A percentile compares a stretch with the other conserved stretches of the same genome.
Evolutionary conservation across 2,888 invertebrate species (phyloP).

Genomic region (Drosophila pseudotakahashii): DNA sequence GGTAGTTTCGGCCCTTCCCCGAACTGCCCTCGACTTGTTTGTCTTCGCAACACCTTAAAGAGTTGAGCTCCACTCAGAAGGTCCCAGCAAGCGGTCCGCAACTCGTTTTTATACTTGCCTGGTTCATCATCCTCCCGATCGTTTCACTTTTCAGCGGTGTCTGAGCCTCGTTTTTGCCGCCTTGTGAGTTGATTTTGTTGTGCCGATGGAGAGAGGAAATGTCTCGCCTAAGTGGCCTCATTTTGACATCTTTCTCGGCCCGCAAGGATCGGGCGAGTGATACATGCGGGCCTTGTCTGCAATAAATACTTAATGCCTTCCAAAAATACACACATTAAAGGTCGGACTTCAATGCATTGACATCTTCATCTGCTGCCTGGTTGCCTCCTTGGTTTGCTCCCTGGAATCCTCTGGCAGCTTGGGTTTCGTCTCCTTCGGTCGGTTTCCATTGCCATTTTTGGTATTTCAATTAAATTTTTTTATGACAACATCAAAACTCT

Average conservation of each 20-base stretch:
- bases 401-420: conserved; percentile 10
- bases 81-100: conserved; percentile 69
- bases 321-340: conserved; percentile 74
- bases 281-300: conserved; percentile 72
- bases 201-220: conserved; percentile 39
- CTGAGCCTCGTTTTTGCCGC: conserved; percentile 39
- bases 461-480: conserved; percentile 84
- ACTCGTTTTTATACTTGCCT: conserved; percentile 38
- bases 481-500: conserved; percentile 82
- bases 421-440: conserved; percentile 19
- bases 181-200: conserved; percentile 66
- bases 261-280: conserved; percentile 58
- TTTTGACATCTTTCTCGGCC: conserved; percentile 75
- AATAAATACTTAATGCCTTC: conserved; percentile 79
- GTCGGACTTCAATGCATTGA: conserved; percentile 47
- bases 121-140: conserved; percentile 41
- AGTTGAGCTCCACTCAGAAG: conserved; percentile 52
- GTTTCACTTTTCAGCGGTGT: conserved; percentile 37
- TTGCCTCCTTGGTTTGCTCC: neutral
- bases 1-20: neutral
- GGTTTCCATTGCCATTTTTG: conserved; percentile 80
- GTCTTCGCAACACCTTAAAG: conserved; percentile 75
- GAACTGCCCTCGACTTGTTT: conserved; percentile 60
- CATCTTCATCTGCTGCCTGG: conserved; percentile 39
- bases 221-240: conserved; percentile 77